phyloP scores from a whole-genome alignment of 2,888 invertebrate species.

The Pantelozetes paolii region DNA sequence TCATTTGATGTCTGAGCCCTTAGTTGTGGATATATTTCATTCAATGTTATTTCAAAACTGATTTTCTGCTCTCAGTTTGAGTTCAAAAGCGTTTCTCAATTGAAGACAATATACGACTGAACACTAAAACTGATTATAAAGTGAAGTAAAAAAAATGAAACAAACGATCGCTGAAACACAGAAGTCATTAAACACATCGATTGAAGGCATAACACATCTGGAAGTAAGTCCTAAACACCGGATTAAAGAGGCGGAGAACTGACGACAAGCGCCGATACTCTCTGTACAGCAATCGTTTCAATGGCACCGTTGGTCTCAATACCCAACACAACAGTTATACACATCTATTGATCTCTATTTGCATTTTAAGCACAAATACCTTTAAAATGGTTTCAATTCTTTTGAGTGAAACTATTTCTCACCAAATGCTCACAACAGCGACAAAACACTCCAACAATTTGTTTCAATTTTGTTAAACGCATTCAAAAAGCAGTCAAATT shows the following conservation, averaged over 20 bases:
- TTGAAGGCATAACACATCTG: constrained; percentile 29
- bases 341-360: constrained; percentile 17
- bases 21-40: constrained; percentile 25
- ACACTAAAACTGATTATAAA: constrained; percentile 10
- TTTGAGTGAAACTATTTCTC: no score
- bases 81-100: neutral
- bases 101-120: neutral
- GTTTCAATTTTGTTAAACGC: neutral
- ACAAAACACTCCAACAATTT: neutral
- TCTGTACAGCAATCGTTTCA: neutral
- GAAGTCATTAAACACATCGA: constrained; percentile 31
- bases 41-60: constrained; percentile 1
- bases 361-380: constrained; percentile 2
- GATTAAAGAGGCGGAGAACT: constrained; percentile 32
- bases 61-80: constrained; percentile 23
- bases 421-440: neutral
- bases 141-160: constrained; percentile 1
- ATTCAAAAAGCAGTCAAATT: neutral
- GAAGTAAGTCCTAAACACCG: constrained; percentile 30
- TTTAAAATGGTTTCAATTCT: neutral
- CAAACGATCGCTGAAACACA: constrained; percentile 28
- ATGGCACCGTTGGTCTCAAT: constrained; percentile 13
- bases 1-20: neutral
- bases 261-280: constrained; percentile 3
- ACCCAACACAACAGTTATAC: no score